Base-by-base conservation (phyloP, 2,888 invertebrate genomes). In the Galerucella calmariensis region DNA sequence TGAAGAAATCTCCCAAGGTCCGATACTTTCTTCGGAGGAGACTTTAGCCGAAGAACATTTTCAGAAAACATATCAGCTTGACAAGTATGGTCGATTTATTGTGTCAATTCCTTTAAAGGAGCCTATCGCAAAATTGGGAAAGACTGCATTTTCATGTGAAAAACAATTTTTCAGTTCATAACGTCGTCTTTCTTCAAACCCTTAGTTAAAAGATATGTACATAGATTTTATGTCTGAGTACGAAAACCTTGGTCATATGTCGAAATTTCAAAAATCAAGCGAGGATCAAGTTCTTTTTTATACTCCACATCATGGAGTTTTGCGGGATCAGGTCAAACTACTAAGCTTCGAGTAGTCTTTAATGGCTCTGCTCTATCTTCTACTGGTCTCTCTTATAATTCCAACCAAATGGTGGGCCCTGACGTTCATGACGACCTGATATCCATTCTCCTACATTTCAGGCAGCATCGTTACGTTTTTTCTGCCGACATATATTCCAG, bases 1-100 rank as follows among this genome's bases (percentile, higher is more conserved):
- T 9, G 75, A 75, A n/a, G 75, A 75, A 53, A 63, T 68, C 62
- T 62, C 72, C 41, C 63, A 46, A 16, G 58, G 62, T 51, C 35
- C 20, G 20, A 14, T 20, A 65, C 48, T 41, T 67, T 67, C 51
- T 46, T 71, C 74, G 5, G 67, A 62, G 20, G 75, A 72, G 46
- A 46, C 2, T 46, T 51, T 51, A 51, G 51, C 51, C n/a, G 51
- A 51, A n/a, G 51, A 51, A 51, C 51, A 51, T 51, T 51, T 51
- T 51, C 51, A 51, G 51, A 51, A 51, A 51, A 51, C 51, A 51
- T 14, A 3, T 5, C 51, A 51, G 51, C 51, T n/a, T 51, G 51
- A 51, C 51, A 51, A 51, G 51, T 51, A n/a, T 51, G 51, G 51
- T 51, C 51, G 51, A 0, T 51, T 51, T 51, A 51, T 51, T 51